Conservation (phyloP, 2,113 vertebrate species). For the Isurus oxyrinchus region DNA sequence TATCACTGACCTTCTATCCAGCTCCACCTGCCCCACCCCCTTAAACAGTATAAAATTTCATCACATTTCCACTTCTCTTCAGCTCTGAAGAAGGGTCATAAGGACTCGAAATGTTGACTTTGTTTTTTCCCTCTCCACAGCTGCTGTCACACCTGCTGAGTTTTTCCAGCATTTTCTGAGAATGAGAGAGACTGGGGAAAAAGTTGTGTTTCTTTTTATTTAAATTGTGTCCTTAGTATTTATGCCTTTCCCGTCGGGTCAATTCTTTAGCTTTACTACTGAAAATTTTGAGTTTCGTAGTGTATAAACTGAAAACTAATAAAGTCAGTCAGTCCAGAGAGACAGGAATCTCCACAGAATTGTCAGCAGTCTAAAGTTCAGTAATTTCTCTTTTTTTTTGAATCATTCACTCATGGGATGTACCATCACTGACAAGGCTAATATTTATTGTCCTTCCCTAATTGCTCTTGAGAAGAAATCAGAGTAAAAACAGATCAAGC, state of each 20-base stretch:
- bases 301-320: background rate
- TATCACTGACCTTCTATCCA: too few species aligned
- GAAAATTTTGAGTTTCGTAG: background rate
- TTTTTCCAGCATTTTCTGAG: too few species aligned
- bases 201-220: background rate
- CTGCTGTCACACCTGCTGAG: too few species aligned
- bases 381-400: background rate
- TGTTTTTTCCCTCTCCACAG: too few species aligned
- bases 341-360: background rate
- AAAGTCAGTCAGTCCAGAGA: background rate
- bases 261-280: background rate
- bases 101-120: too few species aligned
- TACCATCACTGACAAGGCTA: too few species aligned
- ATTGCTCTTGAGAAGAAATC: background rate
- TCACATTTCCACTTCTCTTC: too few species aligned
- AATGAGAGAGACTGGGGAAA: background rate
- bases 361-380: background rate
- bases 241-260: background rate
- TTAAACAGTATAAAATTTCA: too few species aligned
- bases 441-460: too few species aligned
- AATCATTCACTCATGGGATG: too few species aligned
- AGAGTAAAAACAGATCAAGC: background rate
- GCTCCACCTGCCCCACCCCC: too few species aligned
- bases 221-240: background rate
- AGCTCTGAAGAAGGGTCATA: too few species aligned